Conservation (phyloP, 2,113 vertebrate genomes). For the Manacus vitellinus region DNA sequence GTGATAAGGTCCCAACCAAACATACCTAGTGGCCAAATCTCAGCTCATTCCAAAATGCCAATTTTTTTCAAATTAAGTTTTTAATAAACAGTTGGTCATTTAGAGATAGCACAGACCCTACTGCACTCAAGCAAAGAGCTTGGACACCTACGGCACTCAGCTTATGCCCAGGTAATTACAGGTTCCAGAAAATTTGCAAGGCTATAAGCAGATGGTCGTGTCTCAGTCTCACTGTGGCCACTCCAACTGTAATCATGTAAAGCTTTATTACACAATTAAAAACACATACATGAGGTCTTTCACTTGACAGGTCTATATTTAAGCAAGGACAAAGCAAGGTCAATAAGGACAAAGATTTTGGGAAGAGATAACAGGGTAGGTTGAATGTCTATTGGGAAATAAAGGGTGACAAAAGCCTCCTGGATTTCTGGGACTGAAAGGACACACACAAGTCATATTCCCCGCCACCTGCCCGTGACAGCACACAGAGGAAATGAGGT, state of each 20-base stretch:
- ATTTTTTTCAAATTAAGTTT: not conserved
- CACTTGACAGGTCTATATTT: not conserved
- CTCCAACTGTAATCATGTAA: not conserved
- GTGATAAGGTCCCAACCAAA: rapidly evolving
- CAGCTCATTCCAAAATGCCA: not conserved
- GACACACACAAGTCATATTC: not conserved
- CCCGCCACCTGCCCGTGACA: not conserved
- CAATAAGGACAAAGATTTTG: not conserved
- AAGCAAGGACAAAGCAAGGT: not conserved
- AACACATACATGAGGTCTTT: not conserved
- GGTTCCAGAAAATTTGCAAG: not conserved
- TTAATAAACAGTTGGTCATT: not conserved
- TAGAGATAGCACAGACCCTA: not conserved
- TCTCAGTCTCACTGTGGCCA: not conserved
- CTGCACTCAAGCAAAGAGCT: not conserved
- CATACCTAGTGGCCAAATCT: not conserved
- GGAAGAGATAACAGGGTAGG: not conserved
- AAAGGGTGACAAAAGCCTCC: not conserved
- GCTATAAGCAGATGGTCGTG: not conserved
- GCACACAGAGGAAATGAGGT: not conserved
- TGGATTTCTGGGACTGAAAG: not conserved
- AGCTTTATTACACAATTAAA: not conserved
- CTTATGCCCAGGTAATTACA: not conserved
- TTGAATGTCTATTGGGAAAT: not conserved
- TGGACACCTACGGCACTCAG: not conserved